phyloP scores from a whole-genome alignment of 2,888 invertebrate genomes.

The Bruchidius siliquastri region DNA sequence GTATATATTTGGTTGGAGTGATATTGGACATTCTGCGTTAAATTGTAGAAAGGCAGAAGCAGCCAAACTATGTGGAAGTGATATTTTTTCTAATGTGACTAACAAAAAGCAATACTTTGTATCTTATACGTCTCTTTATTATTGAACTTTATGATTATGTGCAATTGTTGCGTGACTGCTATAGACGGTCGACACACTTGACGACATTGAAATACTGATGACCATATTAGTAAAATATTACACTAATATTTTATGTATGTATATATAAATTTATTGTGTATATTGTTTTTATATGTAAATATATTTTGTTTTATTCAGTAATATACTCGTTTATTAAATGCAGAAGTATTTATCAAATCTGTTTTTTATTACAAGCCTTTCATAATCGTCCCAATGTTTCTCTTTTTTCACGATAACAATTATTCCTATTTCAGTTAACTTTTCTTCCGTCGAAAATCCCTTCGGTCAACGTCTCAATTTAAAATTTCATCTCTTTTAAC shows the following conservation, averaged over 20 bases:
- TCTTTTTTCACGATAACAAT: too few relatives aligned
- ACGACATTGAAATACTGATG: slow-evolving; percentile 34
- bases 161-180: slow-evolving; percentile 45
- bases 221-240: slow-evolving; percentile 43
- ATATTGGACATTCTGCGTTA: slow-evolving; percentile 20
- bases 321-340: slow-evolving; percentile 47
- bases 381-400: too few relatives aligned
- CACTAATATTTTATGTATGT: slow-evolving; percentile 47
- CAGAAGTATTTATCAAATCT: slow-evolving; percentile 36
- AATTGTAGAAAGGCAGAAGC: slow-evolving; percentile 16
- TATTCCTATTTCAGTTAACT: too few relatives aligned
- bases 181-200: slow-evolving; percentile 34
- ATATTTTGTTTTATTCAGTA: slow-evolving; percentile 50
- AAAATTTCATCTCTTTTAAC: too few relatives aligned
- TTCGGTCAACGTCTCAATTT: too few relatives aligned
- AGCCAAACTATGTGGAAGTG: slow-evolving; percentile 47
- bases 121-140: slow-evolving; percentile 59
- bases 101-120: slow-evolving; percentile 74
- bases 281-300: slow-evolving; percentile 51
- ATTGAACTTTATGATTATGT: slow-evolving; percentile 33
- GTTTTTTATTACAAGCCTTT: too few relatives aligned
- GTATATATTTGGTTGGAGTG: slow-evolving; percentile 23
- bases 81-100: slow-evolving; percentile 68
- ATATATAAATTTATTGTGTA: slow-evolving; percentile 50
- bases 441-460: too few relatives aligned